Conservation (phyloP, 2,797 vertebrate species). For the Enteromius radiatus region DNA sequence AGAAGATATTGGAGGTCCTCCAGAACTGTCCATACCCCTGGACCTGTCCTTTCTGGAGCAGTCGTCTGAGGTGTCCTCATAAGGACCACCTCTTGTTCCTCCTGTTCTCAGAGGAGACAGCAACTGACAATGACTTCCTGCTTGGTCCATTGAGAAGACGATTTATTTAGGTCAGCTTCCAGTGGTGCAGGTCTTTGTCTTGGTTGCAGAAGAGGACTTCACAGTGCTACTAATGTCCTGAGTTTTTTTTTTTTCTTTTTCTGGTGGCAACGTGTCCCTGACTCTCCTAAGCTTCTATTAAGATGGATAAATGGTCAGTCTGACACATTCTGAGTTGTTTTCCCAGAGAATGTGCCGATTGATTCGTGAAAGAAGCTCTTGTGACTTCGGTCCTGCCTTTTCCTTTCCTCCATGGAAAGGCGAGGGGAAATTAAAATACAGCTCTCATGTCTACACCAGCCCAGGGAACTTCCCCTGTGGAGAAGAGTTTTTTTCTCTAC, state of each 20-base stretch:
- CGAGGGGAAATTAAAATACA: slow-evolving; percentile 41
- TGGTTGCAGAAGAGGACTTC: background rate
- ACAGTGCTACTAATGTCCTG: background rate
- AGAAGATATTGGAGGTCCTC: background rate
- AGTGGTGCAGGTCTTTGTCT: slow-evolving; percentile 4
- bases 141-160: slow-evolving; percentile 28
- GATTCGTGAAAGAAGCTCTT: slow-evolving; percentile 48
- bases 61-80: slow-evolving; percentile 13
- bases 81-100: background rate
- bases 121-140: background rate
- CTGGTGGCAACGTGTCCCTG: slow-evolving; percentile 1
- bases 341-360: slow-evolving; percentile 28
- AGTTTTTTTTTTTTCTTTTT: background rate
- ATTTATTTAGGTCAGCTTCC: background rate
- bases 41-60: background rate
- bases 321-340: slow-evolving; percentile 45
- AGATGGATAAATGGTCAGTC: slow-evolving; percentile 38
- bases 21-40: background rate
- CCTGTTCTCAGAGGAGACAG: background rate
- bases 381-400: slow-evolving; percentile 44
- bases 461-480: slow-evolving; percentile 56
- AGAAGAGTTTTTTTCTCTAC: slow-evolving; percentile 48
- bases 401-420: slow-evolving; percentile 60
- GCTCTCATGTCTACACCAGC: slow-evolving; percentile 52
- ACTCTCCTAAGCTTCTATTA: slow-evolving; percentile 13